Base-by-base conservation (phyloP, 2,113 vertebrate species). In the Chaetura pelagica region DNA sequence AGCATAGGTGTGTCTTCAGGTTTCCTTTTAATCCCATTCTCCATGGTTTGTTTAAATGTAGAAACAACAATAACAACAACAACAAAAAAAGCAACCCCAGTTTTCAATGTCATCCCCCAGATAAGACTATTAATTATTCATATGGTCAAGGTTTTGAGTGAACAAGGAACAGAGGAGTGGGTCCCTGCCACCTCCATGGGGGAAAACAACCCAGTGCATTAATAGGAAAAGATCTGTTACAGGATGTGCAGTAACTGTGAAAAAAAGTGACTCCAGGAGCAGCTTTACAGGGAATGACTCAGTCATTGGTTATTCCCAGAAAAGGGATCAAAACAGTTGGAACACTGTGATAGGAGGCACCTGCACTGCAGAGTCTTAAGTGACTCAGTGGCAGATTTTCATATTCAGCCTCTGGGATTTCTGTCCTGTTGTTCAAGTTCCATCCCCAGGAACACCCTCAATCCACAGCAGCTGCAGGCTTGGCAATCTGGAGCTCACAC, bases 301-400 rank as follows among this genome's bases (percentile, higher is more conserved):
- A 96, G 89, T 6, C 7, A 23, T 42, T 63, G 94, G 90, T 93
- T 85, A 85, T 93, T 79, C 87, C 88, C 83, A 35, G 26, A 76
- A 86, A 27, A 83, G 46, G 46, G 67, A 63, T 76, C 78, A 87
- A 42, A 91, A 42, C 87, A 87, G 42, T 1, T 9, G 1, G 84
- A 75, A 24, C 5, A 48, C 58, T 61, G 55, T 0, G 15, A 59
- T 0, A 4, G 77, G 81, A 78, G 32, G 90, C 57, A 75, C 84
- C 93, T 82, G 90, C 92, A 87, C 42, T 95, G 90, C 92, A 90
- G 94, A 73, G 64, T 75, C 73, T 82, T 82, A 21, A 4, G n/a
- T 93, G 92, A 85, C 58, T 95, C 92, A 93, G 73, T 0, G 0
- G 19, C 15, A 42, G 40, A 22, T 4, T 66, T 85, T 46, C 17